Percentiles rank a stretch among this genome's conserved stretches.
phyloP scores from a whole-genome alignment of 2,797 vertebrate genomes.

The Delichon dasypus region DNA sequence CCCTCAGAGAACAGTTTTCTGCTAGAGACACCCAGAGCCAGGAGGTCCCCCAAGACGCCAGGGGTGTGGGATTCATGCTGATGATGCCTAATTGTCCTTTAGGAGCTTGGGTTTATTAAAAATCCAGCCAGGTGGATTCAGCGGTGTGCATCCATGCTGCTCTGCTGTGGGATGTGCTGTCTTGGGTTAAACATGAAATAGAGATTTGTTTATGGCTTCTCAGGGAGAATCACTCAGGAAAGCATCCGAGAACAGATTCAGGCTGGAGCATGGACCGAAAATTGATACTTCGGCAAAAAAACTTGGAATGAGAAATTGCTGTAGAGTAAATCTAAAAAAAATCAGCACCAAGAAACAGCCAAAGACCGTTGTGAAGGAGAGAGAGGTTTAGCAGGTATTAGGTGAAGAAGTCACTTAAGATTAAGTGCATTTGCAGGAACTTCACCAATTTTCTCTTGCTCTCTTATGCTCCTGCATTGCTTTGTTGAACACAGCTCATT shows the following conservation, averaged over 20 bases:
- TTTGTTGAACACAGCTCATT: not conserved
- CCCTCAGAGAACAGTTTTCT: not conserved
- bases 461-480: not conserved
- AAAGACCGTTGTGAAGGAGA: not conserved
- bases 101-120: not conserved
- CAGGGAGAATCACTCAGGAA: not conserved
- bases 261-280: not conserved
- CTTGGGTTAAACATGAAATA: not conserved
- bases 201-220: not conserved
- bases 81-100: rapidly evolving
- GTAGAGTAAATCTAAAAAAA: not conserved
- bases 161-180: not conserved
- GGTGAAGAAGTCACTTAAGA: not conserved
- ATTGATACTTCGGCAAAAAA: not conserved
- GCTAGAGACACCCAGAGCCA: not conserved
- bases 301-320: not conserved
- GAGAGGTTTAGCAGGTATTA: not conserved
- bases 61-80: rapidly evolving
- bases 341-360: not conserved
- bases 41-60: rapidly evolving
- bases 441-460: not conserved
- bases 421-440: not conserved
- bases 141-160: not conserved
- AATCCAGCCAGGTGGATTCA: not conserved
- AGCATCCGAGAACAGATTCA: not conserved